Evolutionary conservation across 2,888 invertebrate genomes (phyloP), one percentile per base, ranked within the genome.

Genomic region (Hyppa rectilinea): DNA sequence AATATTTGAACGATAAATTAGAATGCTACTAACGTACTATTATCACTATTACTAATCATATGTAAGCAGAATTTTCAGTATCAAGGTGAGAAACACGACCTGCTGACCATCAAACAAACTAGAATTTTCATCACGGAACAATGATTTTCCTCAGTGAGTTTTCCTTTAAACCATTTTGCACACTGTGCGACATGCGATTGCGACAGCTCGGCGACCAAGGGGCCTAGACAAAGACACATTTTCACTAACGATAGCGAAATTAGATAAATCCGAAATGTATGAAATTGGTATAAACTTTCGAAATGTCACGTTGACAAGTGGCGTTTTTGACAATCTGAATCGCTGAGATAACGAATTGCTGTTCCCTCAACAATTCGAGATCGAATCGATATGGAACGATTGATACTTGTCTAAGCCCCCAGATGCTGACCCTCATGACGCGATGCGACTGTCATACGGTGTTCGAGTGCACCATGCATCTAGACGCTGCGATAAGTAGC

Each of bases 1-100:
- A 52, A 58, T 74, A 79, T 76, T 80, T 79, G 50, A 64, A 50
- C 50, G 5, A 73, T 20, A 40, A 62, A 80, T 61, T 72, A 23
- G 14, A 23, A 45, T 60, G 45, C 23, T 64, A 55, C n/a, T 55
- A 40, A 17, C 31, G 34, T 34, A n/a, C n/a, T n/a, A 45, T 61
- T 65, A 73, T 40, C 50, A 50, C 64, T 50, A 23, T 26, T 45
- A 56, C 50, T 75, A 55, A 62, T 62, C 23, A 50, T 59, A 38
- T 34, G 14, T 59, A 29, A 75, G 45, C 38, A 52, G 26, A 70
- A 23, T 40, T 31, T 67, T 67, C 36, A 74, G 20, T 53, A 72
- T 60, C 31, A 62, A 79, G 49, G 45, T 60, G 36, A 55, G n/a
- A 49, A 50, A 23, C n/a, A 36, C 7, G 53, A 53, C n/a, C 45